Base-by-base conservation (phyloP, 1,140 invertebrate species). In the Bombus balteatus region DNA sequence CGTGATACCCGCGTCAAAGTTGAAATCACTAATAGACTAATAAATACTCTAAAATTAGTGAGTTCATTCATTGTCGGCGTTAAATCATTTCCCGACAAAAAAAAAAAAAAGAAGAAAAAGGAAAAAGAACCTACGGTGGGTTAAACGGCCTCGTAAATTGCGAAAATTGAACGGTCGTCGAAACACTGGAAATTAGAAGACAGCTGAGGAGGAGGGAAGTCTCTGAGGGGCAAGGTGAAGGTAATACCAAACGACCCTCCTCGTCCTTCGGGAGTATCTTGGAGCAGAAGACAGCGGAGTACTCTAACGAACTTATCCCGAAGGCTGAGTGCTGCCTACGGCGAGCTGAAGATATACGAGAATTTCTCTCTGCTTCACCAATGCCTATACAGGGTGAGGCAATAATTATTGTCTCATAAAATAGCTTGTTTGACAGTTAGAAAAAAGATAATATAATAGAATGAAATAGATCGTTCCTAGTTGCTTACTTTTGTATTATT, bases 261-360 rank as follows among this genome's bases (percentile, higher is more conserved):
- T 66, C 83, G 85, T 91, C 90, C 87, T 91, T 87, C 84, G 87
- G 86, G 84, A 89, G 72, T 72, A 86, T 87, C 89, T 87, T 85
- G 73, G 70, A 79, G 68, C n/a, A 88, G 82, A 88, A 90, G 88
- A 90, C 83, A 88, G 88, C 89, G 59, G 47, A 86, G 89, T 71
- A 86, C 88, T 76, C 90, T 94, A 94, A 94, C 93, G 91, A 94
- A 94, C 92, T 94, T 93, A 93, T 91, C 90, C 89, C 86, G 62
- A 87, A 91, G 78, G 87, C 86, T 90, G 89, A 89, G 90, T 89
- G 88, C 86, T 87, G 89, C 77, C 86, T 65, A 53, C 65, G 85
- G 89, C 75, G 39, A 70, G 47, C 57, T 53, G 39, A 72, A 87
- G 88, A 89, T 80, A 76, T 87, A 85, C 81, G 88, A 73, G 81